phyloP scores from a whole-genome alignment of 2,888 invertebrate genomes.

The Apodemia mormo region DNA sequence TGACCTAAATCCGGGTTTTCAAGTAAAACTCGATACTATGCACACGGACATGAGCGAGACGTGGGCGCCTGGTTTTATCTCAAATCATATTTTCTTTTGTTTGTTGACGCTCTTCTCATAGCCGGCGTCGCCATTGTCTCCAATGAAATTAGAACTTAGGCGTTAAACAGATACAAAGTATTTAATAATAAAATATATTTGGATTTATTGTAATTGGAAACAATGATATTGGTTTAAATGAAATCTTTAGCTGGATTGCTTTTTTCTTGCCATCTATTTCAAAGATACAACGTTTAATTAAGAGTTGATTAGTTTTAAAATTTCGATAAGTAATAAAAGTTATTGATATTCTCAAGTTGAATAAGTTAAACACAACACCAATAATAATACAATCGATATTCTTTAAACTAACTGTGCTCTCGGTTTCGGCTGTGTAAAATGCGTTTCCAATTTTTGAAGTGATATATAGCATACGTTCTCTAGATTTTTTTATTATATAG shows the following conservation, averaged over 20 bases:
- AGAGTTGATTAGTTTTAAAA: too few species aligned
- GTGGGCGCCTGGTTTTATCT: slow-evolving; percentile 43
- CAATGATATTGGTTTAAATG: slow-evolving; percentile 4
- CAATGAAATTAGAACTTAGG: slow-evolving; percentile 24
- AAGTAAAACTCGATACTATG: slow-evolving; percentile 36
- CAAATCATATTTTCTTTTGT: slow-evolving; percentile 73
- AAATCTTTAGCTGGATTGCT: background rate
- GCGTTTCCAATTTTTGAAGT: too few species aligned
- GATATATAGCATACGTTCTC: too few species aligned
- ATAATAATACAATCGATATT: too few species aligned
- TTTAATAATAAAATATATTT: slow-evolving; percentile 1
- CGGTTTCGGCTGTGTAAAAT: too few species aligned
- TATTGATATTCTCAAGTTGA: too few species aligned
- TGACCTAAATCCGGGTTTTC: slow-evolving; percentile 38
- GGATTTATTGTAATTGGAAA: slow-evolving; percentile 16
- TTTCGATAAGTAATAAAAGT: too few species aligned
- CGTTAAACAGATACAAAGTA: slow-evolving; percentile 8
- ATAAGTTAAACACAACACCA: too few species aligned
- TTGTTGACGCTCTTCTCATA: slow-evolving; percentile 59
- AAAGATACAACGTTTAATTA: too few species aligned
- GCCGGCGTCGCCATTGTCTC: slow-evolving; percentile 49
- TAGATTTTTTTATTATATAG: too few species aligned
- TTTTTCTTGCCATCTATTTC: too few species aligned
- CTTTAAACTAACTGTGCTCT: too few species aligned
- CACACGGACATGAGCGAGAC: slow-evolving; percentile 25